phyloP scores from a whole-genome alignment of 64 coral and sea anemone genomes.

The Pocillopora damicornis region DNA sequence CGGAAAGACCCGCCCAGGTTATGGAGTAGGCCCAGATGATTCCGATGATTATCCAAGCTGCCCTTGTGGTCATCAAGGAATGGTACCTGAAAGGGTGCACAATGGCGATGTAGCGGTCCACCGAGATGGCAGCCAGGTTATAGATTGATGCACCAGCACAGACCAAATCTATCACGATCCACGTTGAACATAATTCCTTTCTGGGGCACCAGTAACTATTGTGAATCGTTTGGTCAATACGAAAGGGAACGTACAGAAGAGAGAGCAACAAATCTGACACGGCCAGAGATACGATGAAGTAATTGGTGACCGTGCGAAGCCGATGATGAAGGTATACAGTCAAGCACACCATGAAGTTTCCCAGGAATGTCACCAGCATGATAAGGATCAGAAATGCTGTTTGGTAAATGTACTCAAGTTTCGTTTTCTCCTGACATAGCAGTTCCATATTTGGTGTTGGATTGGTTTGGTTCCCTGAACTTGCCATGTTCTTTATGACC shows the following conservation, averaged over 20 bases:
- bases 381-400: slow-evolving; percentile 50
- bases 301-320: slow-evolving; percentile 73
- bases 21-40: slow-evolving; percentile 65
- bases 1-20: slow-evolving; percentile 39
- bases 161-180: slow-evolving; percentile 62
- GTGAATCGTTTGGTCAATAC: slow-evolving; percentile 60
- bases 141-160: slow-evolving; percentile 79
- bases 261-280: slow-evolving; percentile 82
- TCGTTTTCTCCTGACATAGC: slow-evolving; percentile 4
- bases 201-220: slow-evolving; percentile 68
- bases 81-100: slow-evolving; percentile 66
- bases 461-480: neutral
- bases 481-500: neutral
- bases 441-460: neutral
- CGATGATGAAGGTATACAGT: slow-evolving; percentile 48
- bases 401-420: slow-evolving; percentile 27
- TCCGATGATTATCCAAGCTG: slow-evolving; percentile 48
- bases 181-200: slow-evolving; percentile 40
- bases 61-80: slow-evolving; percentile 59
- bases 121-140: slow-evolving; percentile 85
- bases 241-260: slow-evolving; percentile 59
- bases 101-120: slow-evolving; percentile 87
- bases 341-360: slow-evolving; percentile 47
- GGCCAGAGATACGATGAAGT: slow-evolving; percentile 82
- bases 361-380: slow-evolving; percentile 44